These are phyloP conservation scores for Saxidomus purpurata DNA, from an alignment of 1,140 invertebrate species.

Conservation along the genomic window DNA sequence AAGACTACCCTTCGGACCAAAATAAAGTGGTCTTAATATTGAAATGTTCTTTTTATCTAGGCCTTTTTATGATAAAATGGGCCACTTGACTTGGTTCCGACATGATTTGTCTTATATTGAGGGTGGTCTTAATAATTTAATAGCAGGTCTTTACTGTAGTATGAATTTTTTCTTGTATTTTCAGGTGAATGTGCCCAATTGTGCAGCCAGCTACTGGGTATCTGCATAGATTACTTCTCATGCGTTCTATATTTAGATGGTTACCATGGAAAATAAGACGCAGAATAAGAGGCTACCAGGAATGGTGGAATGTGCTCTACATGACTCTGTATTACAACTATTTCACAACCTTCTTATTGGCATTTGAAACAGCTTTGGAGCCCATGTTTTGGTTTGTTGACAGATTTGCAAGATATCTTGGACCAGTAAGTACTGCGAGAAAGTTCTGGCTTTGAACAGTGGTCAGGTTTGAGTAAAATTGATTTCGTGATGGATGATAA, in stretches of 20 bases:
- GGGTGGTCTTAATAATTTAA: no score
- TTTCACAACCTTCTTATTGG: conserved; percentile 82
- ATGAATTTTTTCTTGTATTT: no score
- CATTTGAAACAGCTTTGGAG: conserved; percentile 94
- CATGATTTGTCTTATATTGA: no score
- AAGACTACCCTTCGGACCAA: no score
- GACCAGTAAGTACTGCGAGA: conserved; percentile 92
- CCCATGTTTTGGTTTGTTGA: conserved; percentile 99
- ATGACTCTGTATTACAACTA: conserved; percentile 83
- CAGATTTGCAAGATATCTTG: conserved; percentile 94
- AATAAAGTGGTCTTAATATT: no score
- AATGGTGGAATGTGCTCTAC: conserved; percentile 63
- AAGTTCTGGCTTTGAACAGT: no score
- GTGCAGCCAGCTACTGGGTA: not conserved
- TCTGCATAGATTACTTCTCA: not conserved
- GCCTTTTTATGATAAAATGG: no score
- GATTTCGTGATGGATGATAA: no score
- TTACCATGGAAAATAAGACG: conserved; percentile 67
- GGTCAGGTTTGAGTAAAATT: no score
- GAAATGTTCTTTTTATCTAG: no score
- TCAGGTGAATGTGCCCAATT: conserved; percentile 26
- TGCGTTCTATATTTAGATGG: conserved; percentile 9
- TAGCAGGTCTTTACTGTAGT: no score
- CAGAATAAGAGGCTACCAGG: not conserved
- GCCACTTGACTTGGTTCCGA: no score